These are phyloP conservation scores for Brachionus koreanus DNA, from an alignment of 1,140 invertebrate species.

Conservation along the genomic window DNA sequence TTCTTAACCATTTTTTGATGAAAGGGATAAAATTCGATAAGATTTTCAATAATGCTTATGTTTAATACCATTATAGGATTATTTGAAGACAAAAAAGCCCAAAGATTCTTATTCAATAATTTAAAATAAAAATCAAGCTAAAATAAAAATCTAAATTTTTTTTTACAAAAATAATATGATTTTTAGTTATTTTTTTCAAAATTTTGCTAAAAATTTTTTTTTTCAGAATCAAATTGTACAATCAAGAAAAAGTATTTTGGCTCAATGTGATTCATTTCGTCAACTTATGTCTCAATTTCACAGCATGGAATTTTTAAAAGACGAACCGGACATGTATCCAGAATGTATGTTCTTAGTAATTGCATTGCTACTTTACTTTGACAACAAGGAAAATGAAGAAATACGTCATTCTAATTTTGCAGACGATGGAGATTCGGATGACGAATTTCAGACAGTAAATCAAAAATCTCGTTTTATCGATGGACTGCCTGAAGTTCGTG, in stretches of 20 bases:
- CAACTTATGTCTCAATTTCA: background rate
- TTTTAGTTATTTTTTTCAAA: background rate
- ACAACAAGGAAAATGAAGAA: background rate
- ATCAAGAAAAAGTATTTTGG: background rate
- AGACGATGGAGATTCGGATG: background rate
- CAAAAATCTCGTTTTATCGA: conserved; percentile 48
- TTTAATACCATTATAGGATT: too few species aligned
- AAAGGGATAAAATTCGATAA: too few species aligned
- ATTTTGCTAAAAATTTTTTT: background rate
- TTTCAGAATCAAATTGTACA: background rate
- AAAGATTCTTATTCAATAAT: too few species aligned
- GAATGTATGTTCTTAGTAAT: background rate
- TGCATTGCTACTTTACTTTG: background rate
- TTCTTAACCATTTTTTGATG: too few species aligned
- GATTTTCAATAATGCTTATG: too few species aligned
- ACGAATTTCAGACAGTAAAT: conserved; percentile 30
- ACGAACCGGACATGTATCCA: conserved; percentile 1
- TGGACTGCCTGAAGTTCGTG: conserved; percentile 50
- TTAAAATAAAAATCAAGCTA: too few species aligned
- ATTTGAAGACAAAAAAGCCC: too few species aligned
- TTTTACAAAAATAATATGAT: background rate
- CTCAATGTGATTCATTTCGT: background rate
- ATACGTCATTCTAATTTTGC: background rate
- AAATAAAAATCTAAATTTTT: too few species aligned
- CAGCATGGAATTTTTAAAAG: background rate